These are phyloP conservation scores for Bos javanicus DNA, from an alignment of 2,113 vertebrate species.

Conservation along the genomic window DNA sequence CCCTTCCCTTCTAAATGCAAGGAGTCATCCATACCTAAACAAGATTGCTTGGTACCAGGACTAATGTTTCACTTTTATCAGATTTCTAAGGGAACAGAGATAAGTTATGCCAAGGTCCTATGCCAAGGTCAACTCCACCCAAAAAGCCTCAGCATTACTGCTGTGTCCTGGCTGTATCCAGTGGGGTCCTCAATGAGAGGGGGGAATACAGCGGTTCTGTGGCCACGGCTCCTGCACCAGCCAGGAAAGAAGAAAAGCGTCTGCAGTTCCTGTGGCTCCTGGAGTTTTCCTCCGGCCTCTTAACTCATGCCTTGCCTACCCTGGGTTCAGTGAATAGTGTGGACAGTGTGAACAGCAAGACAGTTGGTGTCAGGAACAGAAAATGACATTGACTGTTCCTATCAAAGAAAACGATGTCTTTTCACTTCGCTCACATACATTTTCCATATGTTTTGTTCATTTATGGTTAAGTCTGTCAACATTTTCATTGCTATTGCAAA, in stretches of 20 bases:
- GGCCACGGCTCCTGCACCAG: rapidly evolving
- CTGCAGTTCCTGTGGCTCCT: background rate
- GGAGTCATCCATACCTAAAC: background rate
- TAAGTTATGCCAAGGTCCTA: background rate
- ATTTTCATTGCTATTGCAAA: background rate
- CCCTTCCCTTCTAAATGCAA: background rate
- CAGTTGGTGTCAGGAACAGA: background rate
- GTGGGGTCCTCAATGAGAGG: background rate
- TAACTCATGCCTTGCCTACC: background rate
- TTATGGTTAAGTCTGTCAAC: background rate
- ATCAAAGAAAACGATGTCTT: background rate
- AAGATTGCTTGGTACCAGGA: background rate
- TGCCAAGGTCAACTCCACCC: background rate
- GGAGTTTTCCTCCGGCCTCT: background rate
- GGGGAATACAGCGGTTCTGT: rapidly evolving
- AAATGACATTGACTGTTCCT: background rate
- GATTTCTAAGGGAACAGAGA: background rate
- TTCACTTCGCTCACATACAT: background rate
- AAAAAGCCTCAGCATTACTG: background rate
- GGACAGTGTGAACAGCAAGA: background rate
- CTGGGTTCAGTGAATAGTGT: background rate
- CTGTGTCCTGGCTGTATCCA: background rate
- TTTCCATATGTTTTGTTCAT: background rate
- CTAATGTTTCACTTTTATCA: background rate
- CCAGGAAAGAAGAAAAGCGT: background rate